Evolutionary conservation across 2,797 vertebrate genomes (phyloP).

Genomic region (Sebastes taczanowskii): DNA sequence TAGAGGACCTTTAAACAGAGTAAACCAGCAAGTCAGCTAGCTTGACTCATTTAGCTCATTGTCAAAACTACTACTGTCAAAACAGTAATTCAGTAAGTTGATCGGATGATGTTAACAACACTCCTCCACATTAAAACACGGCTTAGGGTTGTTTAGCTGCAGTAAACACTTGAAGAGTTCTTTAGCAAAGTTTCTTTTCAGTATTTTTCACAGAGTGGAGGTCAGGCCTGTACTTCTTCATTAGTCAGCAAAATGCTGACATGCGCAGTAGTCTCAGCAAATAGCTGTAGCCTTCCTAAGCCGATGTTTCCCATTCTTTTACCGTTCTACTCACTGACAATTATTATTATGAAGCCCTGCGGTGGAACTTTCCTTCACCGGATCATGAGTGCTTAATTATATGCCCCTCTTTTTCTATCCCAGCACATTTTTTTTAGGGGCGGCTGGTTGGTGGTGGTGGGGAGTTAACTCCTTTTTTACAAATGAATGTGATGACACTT

Average conservation of each 20-base stretch:
- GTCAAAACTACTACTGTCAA: neutral
- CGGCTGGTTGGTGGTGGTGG: neutral
- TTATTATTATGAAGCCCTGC: slow-evolving; percentile 32
- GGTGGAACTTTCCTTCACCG: slow-evolving; percentile 28
- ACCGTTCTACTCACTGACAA: slow-evolving; percentile 16
- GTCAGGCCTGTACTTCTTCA: slow-evolving; percentile 2
- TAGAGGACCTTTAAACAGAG: no score
- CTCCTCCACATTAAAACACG: neutral
- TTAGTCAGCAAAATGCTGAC: slow-evolving; percentile 12
- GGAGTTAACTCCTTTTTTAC: slow-evolving; percentile 36
- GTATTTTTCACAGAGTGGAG: neutral
- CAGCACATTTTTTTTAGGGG: slow-evolving; percentile 10
- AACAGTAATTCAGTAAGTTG: neutral
- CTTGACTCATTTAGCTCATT: neutral
- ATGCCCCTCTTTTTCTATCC: slow-evolving; percentile 32
- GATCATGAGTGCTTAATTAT: slow-evolving; percentile 46
- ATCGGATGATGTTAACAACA: neutral
- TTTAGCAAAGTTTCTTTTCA: slow-evolving; percentile 16
- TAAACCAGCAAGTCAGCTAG: neutral
- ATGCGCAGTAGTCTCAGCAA: neutral
- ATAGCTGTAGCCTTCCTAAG: slow-evolving; percentile 3
- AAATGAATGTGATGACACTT: slow-evolving; percentile 78
- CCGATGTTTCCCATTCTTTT: slow-evolving; percentile 16
- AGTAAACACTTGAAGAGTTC: neutral
- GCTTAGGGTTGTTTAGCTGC: neutral